phyloP scores from a whole-genome alignment of 2,797 vertebrate species.

The Delichon dasypus region DNA sequence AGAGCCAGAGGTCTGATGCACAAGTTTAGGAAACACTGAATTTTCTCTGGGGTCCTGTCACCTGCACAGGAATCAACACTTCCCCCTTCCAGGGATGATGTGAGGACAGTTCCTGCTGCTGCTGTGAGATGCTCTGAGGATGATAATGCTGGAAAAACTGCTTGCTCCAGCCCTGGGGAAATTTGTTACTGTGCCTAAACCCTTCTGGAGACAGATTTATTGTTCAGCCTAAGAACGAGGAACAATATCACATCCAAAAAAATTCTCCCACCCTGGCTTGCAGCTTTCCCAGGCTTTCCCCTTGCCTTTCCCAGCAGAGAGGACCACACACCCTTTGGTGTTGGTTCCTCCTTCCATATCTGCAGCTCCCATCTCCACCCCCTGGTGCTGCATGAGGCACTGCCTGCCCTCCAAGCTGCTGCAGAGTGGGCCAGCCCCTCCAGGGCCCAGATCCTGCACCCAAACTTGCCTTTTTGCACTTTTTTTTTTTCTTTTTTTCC shows the following conservation, averaged over 20 bases:
- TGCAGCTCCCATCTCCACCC: not conserved
- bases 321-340: conserved; percentile 13
- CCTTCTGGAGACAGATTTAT: not conserved
- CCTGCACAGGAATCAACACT: not conserved
- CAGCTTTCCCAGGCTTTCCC: conserved; percentile 18
- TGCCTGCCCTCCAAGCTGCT: not conserved
- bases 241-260: not conserved
- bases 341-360: not conserved
- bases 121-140: not conserved
- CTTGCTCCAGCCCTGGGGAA: not conserved
- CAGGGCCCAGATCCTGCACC: not conserved
- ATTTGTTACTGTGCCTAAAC: conserved; percentile 7
- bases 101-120: not conserved
- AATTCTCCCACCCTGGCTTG: not conserved
- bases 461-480: not conserved
- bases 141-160: not conserved
- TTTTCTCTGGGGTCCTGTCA: not conserved
- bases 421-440: not conserved
- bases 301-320: not conserved
- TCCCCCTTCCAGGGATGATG: not conserved
- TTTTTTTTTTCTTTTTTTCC: not conserved
- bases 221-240: not conserved
- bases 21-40: not conserved
- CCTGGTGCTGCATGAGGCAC: not conserved
- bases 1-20: not conserved